A percentile compares a stretch with the other conserved stretches of the same genome.
phyloP scores from a whole-genome alignment of 2,113 vertebrate genomes.

The Odocoileus virginianus region DNA sequence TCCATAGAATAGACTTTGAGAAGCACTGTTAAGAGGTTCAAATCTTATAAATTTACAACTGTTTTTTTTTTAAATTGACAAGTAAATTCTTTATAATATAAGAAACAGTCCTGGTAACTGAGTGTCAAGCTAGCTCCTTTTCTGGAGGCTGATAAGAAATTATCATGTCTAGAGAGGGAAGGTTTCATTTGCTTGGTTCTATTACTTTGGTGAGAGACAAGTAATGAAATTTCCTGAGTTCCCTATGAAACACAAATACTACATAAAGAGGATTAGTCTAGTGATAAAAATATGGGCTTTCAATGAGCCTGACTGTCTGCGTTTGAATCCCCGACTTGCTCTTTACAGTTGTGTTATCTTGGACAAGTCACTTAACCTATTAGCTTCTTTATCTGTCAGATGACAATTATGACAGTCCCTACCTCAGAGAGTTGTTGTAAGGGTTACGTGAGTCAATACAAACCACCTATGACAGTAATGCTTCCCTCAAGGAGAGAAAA shows the following conservation, averaged over 20 bases:
- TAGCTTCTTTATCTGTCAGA: neutral
- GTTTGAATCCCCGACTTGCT: neutral
- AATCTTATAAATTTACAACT: neutral
- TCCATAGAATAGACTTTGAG: neutral
- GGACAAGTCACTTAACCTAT: neutral
- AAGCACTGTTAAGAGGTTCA: neutral
- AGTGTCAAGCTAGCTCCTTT: neutral
- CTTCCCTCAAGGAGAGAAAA: neutral
- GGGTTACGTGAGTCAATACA: neutral
- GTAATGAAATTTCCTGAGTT: neutral
- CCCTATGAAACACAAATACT: neutral
- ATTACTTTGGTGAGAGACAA: neutral
- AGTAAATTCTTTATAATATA: neutral
- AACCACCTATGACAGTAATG: neutral
- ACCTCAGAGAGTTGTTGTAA: neutral
- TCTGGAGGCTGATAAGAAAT: neutral
- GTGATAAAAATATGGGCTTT: neutral
- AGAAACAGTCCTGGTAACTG: neutral
- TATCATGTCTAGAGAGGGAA: neutral
- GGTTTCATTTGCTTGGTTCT: neutral
- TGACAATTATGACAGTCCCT: neutral
- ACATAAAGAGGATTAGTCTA: neutral
- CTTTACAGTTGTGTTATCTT: neutral
- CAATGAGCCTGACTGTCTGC: neutral
- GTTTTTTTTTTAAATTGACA: slow-evolving; percentile 16